These are phyloP conservation scores for Slavum lentiscoides DNA, from an alignment of 2,888 invertebrate species.

Conservation along the genomic window DNA sequence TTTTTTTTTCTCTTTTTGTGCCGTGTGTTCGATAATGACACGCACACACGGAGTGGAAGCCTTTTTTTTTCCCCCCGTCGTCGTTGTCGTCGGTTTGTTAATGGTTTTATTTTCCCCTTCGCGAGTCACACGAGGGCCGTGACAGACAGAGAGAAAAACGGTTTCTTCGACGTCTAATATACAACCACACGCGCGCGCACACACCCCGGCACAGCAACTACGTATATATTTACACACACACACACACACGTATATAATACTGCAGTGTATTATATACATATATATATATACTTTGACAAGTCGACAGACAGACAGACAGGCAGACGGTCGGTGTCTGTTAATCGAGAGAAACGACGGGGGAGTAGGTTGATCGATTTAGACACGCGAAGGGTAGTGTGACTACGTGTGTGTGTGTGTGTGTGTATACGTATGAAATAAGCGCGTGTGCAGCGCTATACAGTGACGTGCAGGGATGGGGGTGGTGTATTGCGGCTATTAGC, in stretches of 20 bases:
- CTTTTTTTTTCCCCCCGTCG: background rate
- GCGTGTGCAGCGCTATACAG: background rate
- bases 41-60: background rate
- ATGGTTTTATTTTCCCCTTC: conserved; percentile 30
- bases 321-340: background rate
- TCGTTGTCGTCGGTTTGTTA: conserved; percentile 11
- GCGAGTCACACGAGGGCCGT: no score
- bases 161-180: conserved; percentile 2
- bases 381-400: no score
- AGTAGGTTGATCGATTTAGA: background rate
- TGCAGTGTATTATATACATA: no score
- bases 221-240: background rate
- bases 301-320: conserved; percentile 5
- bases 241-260: background rate
- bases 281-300: conserved; percentile 23
- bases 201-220: no score
- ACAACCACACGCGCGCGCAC: no score
- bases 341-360: background rate
- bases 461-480: background rate
- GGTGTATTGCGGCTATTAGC: background rate
- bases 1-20: no score
- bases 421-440: background rate
- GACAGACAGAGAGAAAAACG: no score
- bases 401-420: no score
- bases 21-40: conserved; percentile 19